Percentiles rank a stretch among this genome's conserved stretches.
Evolutionary conservation across 2,113 vertebrate genomes (phyloP).

Genomic region (Apeltes quadracus): DNA sequence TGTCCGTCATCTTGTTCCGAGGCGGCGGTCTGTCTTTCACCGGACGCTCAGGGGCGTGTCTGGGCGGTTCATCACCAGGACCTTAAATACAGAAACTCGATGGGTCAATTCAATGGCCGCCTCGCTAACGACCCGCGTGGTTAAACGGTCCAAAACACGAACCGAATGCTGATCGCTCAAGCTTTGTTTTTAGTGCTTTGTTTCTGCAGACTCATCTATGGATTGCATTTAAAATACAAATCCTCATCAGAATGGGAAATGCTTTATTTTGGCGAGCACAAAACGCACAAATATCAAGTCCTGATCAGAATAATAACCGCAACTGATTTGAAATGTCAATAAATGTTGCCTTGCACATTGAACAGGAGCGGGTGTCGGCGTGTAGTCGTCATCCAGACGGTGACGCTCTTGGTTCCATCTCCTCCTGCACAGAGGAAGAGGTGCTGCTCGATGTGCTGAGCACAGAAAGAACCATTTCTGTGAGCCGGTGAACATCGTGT

Average conservation of each 20-base stretch:
- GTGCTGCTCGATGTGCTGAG: background rate
- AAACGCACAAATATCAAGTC: background rate
- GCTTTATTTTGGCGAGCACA: background rate
- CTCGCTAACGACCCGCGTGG: background rate
- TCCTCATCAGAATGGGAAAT: background rate
- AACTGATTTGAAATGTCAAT: background rate
- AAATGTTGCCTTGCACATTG: background rate
- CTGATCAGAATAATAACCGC: background rate
- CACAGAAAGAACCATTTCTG: constrained; percentile 4
- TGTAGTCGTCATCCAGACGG: too few relatives aligned
- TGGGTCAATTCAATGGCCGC: background rate
- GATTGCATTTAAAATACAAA: background rate
- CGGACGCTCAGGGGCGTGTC: background rate
- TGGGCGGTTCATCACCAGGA: background rate
- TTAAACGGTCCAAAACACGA: background rate
- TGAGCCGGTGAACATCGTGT: constrained; percentile 6
- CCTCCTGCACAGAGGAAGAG: too few relatives aligned
- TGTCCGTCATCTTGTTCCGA: background rate
- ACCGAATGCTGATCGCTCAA: background rate
- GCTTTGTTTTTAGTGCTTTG: too few relatives aligned
- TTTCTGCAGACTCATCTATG: background rate
- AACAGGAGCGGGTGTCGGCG: background rate
- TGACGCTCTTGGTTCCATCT: too few relatives aligned
- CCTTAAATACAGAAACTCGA: background rate
- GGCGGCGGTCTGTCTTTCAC: background rate